Percentiles rank a stretch among this genome's conserved stretches.
Conservation (phyloP, 2,888 invertebrate species). For the Diachrysia chrysitis region DNA sequence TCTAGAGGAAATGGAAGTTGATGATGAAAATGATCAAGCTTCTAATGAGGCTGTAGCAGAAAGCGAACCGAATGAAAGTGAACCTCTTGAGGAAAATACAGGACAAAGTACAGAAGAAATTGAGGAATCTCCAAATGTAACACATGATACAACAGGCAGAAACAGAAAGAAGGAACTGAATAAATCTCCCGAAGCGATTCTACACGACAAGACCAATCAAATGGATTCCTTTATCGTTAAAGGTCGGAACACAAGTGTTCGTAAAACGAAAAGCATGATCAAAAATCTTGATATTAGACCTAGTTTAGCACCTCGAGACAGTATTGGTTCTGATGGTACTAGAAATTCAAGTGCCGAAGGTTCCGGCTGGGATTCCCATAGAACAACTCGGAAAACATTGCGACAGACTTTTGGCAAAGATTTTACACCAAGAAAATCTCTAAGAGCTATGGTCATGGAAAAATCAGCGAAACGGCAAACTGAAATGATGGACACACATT, state of each 20-base stretch:
- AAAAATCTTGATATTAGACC: conserved; percentile 63
- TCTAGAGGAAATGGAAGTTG: conserved; percentile 43
- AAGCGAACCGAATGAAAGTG: conserved; percentile 18
- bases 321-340: conserved; percentile 70
- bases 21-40: conserved; percentile 35
- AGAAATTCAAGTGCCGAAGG: conserved; percentile 77
- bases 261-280: conserved; percentile 70
- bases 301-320: conserved; percentile 70
- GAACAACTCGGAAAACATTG: conserved; percentile 80
- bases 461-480: conserved; percentile 78
- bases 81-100: conserved; percentile 19
- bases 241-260: conserved; percentile 69
- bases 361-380: conserved; percentile 85
- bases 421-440: conserved; percentile 78
- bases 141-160: conserved; percentile 70
- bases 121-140: conserved; percentile 59
- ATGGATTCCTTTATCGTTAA: conserved; percentile 65
- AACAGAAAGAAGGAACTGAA: conserved; percentile 59
- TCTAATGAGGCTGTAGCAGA: conserved; percentile 22
- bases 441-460: conserved; percentile 82
- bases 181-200: conserved; percentile 74
- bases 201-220: conserved; percentile 63
- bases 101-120: conserved; percentile 46
- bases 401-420: conserved; percentile 82
- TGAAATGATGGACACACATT: conserved; percentile 57